These are phyloP conservation scores for Vombatus ursinus DNA, from an alignment of 2,113 vertebrate genomes.

Conservation along the genomic window DNA sequence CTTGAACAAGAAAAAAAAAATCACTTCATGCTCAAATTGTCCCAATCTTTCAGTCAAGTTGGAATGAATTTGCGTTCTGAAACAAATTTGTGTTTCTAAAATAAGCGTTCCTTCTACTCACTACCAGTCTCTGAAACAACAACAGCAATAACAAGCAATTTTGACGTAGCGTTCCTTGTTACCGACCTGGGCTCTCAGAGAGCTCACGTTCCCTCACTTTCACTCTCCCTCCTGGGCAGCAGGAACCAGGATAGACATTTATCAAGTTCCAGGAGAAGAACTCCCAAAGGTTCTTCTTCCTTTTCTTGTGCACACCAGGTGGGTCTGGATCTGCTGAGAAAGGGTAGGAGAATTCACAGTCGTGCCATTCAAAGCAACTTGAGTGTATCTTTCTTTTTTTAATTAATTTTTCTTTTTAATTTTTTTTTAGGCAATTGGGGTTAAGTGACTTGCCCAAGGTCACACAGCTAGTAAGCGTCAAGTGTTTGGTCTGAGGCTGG, in stretches of 20 bases:
- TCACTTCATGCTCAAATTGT: neutral
- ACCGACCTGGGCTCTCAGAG: neutral
- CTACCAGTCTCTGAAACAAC: neutral
- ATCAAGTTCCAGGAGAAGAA: neutral
- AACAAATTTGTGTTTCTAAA: neutral
- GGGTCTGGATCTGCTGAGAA: neutral
- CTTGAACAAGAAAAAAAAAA: neutral
- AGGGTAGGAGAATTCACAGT: neutral
- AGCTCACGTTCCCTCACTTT: neutral
- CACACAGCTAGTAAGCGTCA: too few species aligned
- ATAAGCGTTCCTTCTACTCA: neutral
- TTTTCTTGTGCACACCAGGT: neutral
- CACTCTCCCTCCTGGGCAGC: neutral
- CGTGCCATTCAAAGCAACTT: neutral
- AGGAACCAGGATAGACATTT: neutral
- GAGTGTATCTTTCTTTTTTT: neutral
- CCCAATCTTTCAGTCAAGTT: neutral
- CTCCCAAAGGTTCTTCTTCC: neutral
- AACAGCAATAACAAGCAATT: neutral
- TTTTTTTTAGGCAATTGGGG: too few species aligned
- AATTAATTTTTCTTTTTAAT: too few species aligned
- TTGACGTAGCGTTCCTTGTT: neutral
- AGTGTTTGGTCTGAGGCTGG: too few species aligned
- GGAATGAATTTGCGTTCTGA: neutral
- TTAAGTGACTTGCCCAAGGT: too few species aligned